Evolutionary conservation across 2,888 invertebrate species (phyloP).

Genomic region (Harpalus rubripes): DNA sequence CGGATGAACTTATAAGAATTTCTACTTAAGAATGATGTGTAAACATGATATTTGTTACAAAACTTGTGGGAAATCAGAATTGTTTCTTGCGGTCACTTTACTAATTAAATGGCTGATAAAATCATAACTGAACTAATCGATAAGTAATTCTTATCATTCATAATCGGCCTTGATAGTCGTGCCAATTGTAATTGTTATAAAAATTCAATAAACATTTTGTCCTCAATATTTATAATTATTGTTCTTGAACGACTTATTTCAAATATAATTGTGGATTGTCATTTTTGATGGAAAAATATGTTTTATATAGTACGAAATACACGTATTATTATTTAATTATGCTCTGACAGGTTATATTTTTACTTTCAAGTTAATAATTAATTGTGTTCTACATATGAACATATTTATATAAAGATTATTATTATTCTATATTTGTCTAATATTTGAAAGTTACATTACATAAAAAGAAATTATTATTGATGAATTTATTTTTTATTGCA

Average conservation of each 20-base stretch:
- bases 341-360: slow-evolving; percentile 8
- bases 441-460: too few relatives aligned
- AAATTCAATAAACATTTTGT: slow-evolving; percentile 30
- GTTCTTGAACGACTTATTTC: slow-evolving; percentile 45
- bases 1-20: background rate
- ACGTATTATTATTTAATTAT: slow-evolving; percentile 45
- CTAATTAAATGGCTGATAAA: background rate
- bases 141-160: slow-evolving; percentile 28
- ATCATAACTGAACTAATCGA: background rate
- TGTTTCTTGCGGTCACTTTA: background rate
- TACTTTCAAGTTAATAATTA: slow-evolving; percentile 25
- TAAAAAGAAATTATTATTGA: too few relatives aligned
- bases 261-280: slow-evolving; percentile 35
- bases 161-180: slow-evolving; percentile 48
- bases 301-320: slow-evolving; percentile 20
- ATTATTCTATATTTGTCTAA: background rate
- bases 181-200: slow-evolving; percentile 32
- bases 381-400: slow-evolving; percentile 10
- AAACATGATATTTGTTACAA: slow-evolving; percentile 1
- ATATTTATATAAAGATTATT: background rate
- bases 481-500: too few relatives aligned
- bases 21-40: background rate
- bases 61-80: background rate
- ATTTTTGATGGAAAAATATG: slow-evolving; percentile 35
- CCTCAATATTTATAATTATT: slow-evolving; percentile 42